Evolutionary conservation across 2,888 invertebrate species (phyloP).

Genomic region (Empis livida): DNA sequence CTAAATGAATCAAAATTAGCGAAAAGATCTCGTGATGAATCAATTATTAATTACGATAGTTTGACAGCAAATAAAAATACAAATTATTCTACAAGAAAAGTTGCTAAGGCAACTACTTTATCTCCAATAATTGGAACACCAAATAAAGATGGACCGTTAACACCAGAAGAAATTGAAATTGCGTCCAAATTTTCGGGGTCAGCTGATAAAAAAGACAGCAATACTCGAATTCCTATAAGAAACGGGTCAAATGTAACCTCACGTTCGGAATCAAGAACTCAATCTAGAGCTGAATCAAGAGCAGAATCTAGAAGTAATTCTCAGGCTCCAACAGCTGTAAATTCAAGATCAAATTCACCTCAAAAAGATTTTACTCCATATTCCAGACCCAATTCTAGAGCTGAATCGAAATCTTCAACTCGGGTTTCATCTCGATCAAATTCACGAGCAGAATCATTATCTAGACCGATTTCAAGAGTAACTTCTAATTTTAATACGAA

Average conservation of each 20-base stretch:
- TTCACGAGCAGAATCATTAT: constrained; percentile 18
- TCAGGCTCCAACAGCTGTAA: constrained; percentile 11
- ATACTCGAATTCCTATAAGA: constrained; percentile 30
- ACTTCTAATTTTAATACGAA: constrained; percentile 19
- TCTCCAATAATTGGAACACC: constrained; percentile 36
- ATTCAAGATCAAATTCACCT: constrained; percentile 20
- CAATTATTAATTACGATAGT: constrained; percentile 9
- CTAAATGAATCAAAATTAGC: constrained; percentile 8
- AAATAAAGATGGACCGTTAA: constrained; percentile 25
- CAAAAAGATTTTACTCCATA: constrained; percentile 18
- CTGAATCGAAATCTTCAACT: constrained; percentile 22
- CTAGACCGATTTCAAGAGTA: constrained; percentile 13
- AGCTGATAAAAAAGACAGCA: constrained; percentile 17
- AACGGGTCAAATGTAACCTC: constrained; percentile 14
- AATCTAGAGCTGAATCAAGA: constrained; percentile 10
- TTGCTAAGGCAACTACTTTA: constrained; percentile 30
- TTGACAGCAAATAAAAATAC: background rate
- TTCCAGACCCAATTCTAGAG: constrained; percentile 19
- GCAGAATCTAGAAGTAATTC: constrained; percentile 1
- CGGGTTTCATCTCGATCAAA: constrained; percentile 17
- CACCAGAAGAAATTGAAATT: constrained; percentile 15
- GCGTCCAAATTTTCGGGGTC: constrained; percentile 14
- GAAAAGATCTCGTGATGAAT: constrained; percentile 10
- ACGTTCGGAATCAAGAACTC: constrained; percentile 15
- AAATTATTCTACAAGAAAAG: constrained; percentile 19